Evolutionary conservation across 2,113 vertebrate genomes (phyloP).

Genomic region (Illadopsis cleaveri): DNA sequence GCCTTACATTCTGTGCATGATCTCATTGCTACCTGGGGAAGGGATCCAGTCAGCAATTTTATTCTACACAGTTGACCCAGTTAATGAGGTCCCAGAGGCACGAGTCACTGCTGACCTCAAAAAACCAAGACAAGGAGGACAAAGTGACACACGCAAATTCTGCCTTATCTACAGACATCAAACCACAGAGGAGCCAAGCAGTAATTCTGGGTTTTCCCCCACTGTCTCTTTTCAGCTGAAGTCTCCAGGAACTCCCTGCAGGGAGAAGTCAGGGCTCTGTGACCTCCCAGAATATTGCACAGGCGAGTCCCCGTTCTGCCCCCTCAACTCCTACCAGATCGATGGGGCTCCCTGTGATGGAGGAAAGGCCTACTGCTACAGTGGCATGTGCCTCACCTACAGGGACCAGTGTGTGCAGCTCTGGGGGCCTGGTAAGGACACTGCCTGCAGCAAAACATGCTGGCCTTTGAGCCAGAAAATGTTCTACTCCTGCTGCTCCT

Average conservation of each 20-base stretch:
- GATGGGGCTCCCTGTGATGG: constrained; percentile 83
- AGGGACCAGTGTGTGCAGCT: constrained; percentile 90
- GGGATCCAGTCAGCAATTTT: neutral
- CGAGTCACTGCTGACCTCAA: neutral
- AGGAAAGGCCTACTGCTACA: constrained; percentile 91
- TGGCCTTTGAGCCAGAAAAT: neutral
- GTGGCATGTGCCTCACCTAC: constrained; percentile 94
- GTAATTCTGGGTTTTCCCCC: neutral
- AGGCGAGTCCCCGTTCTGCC: constrained; percentile 87
- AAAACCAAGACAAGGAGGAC: neutral
- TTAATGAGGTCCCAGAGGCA: neutral
- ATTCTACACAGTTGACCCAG: neutral
- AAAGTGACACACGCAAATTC: neutral
- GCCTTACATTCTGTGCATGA: neutral
- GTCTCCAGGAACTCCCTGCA: constrained; percentile 84
- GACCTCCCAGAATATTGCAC: constrained; percentile 94
- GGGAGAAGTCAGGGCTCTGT: constrained; percentile 80
- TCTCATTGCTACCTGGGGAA: neutral
- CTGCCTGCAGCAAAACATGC: neutral
- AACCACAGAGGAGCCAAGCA: neutral
- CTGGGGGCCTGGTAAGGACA: constrained; percentile 85
- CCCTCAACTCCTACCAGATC: constrained; percentile 89
- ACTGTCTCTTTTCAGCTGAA: constrained; percentile 75
- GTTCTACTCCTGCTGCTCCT: neutral
- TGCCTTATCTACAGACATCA: neutral